phyloP scores from a whole-genome alignment of 2,113 vertebrate species.

The Amblyornis subalaris region DNA sequence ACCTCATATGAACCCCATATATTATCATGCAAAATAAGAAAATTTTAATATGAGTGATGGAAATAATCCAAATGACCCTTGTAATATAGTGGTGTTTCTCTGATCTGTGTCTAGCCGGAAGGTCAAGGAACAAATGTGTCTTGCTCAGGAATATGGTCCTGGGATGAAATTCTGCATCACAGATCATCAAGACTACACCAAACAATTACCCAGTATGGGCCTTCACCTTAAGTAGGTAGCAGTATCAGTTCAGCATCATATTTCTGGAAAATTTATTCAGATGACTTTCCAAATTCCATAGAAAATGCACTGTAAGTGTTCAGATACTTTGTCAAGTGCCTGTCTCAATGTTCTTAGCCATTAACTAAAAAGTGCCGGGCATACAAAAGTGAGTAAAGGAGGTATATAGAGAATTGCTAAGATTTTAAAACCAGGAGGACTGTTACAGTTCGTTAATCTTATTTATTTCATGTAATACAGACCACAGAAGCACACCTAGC shows the following conservation, averaged over 20 bases:
- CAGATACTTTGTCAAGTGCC: neutral
- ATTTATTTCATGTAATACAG: neutral
- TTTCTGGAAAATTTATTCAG: neutral
- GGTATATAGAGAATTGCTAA: neutral
- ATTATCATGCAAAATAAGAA: neutral
- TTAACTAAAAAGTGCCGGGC: neutral
- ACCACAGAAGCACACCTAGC: neutral
- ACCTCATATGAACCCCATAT: rapidly evolving
- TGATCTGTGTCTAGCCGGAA: neutral
- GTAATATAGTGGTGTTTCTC: neutral
- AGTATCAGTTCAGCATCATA: neutral
- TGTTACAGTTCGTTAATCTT: neutral
- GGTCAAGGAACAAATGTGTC: neutral
- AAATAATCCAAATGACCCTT: neutral
- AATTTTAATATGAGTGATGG: neutral
- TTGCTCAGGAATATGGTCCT: neutral
- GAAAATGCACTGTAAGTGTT: neutral
- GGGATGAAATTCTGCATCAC: neutral
- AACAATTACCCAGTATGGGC: neutral
- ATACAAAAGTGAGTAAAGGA: neutral
- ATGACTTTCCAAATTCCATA: neutral
- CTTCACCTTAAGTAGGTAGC: neutral
- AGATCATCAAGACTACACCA: neutral
- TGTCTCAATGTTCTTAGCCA: neutral
- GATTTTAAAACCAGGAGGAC: neutral